phyloP scores from a whole-genome alignment of 2,113 vertebrate species.

The Amblyornis subalaris region DNA sequence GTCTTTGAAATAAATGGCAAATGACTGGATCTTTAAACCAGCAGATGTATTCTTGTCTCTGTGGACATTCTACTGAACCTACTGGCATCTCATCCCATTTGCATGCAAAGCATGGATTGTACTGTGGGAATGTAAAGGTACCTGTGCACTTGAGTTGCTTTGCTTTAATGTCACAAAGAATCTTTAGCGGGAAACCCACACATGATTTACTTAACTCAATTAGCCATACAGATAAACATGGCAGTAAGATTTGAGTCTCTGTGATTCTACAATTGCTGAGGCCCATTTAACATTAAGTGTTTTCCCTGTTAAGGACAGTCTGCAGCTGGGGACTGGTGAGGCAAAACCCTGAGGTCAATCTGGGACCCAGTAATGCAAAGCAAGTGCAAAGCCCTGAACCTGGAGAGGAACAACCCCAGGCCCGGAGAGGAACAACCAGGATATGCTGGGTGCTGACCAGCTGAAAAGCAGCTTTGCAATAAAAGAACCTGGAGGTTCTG shows the following conservation, averaged over 20 bases:
- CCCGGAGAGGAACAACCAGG: neutral
- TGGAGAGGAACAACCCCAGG: neutral
- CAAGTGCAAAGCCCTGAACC: neutral
- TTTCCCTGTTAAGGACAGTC: neutral
- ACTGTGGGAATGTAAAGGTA: neutral
- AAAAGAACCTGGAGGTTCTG: neutral
- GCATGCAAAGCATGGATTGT: neutral
- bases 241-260: neutral
- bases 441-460: neutral
- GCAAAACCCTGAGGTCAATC: neutral
- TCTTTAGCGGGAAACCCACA: neutral
- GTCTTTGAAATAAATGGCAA: neutral
- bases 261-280: neutral
- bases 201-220: neutral
- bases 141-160: neutral
- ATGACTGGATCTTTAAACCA: neutral
- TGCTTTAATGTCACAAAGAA: neutral
- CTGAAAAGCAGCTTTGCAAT: neutral
- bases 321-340: neutral
- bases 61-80: neutral
- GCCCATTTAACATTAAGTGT: neutral
- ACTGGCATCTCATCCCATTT: neutral
- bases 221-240: neutral
- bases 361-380: neutral
- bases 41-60: neutral